Evolutionary conservation across 2,113 vertebrate genomes (phyloP).

Genomic region (Gadus chalcogrammus): DNA sequence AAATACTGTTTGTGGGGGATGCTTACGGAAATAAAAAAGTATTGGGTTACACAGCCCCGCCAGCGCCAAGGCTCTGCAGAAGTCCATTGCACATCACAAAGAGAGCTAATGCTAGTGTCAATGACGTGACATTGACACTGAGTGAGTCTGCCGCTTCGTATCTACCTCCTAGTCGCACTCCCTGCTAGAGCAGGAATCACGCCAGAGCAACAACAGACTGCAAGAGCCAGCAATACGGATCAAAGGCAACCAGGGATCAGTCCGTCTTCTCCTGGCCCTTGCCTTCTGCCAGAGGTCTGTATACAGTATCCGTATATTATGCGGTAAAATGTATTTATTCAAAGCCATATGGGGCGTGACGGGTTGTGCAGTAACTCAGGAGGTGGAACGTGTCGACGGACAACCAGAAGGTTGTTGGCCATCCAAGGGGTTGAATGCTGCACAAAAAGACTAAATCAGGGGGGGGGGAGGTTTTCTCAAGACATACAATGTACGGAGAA

Average conservation of each 20-base stretch:
- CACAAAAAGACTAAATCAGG: too few relatives aligned
- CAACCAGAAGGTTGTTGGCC: too few relatives aligned
- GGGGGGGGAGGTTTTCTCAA: too few relatives aligned
- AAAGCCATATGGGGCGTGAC: neutral
- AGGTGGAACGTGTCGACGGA: too few relatives aligned
- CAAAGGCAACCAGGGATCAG: constrained; percentile 27
- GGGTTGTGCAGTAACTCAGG: too few relatives aligned
- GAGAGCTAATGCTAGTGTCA: too few relatives aligned
- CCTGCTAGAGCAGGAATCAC: constrained; percentile 28
- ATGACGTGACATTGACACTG: too few relatives aligned
- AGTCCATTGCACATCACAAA: too few relatives aligned
- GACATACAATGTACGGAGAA: neutral
- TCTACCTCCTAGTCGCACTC: constrained; percentile 42
- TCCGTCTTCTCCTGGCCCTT: constrained; percentile 6
- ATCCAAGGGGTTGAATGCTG: too few relatives aligned
- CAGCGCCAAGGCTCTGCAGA: too few relatives aligned
- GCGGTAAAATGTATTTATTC: neutral
- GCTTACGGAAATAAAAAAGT: constrained; percentile 10
- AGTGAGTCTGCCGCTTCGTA: neutral
- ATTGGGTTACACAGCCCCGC: too few relatives aligned
- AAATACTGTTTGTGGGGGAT: constrained; percentile 11
- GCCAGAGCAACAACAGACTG: constrained; percentile 40
- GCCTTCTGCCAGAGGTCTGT: constrained; percentile 6
- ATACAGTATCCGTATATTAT: constrained; percentile 8
- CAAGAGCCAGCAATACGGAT: constrained; percentile 10